Evolutionary conservation across 2,797 vertebrate genomes (phyloP), one percentile per base, ranked within the genome.

Genomic region (Melanotaenia pygmaea): DNA sequence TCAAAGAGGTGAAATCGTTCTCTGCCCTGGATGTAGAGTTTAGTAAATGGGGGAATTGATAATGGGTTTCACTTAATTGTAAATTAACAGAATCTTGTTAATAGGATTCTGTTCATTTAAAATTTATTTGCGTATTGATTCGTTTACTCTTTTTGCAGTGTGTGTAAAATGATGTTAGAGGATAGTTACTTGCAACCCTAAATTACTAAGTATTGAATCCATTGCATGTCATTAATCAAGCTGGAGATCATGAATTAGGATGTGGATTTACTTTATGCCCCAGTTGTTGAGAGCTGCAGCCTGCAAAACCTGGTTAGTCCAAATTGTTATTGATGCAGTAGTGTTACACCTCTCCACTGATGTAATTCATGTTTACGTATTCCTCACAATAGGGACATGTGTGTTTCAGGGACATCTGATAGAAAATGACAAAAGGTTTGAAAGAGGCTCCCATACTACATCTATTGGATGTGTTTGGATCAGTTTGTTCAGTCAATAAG

Each of bases 11-110:
- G 83, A 86, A 85, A 90, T 87, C 76, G 87, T 89, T 89, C 89
- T 83, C 81, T 54, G 68, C 77, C 86, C 79, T 72, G 88, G 87
- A 88, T 82, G 70, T 51, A 67, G 78, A 85, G 72, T 64, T 74
- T 83, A 85, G 85, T 77, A 84, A 81, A 82, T 74, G 73, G 66
- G 86, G 69, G 77, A 76, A 83, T 64, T 82, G 84, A 88, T 92
- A 93, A 92, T 91, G 88, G 74, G 80, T 90, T 89, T 86, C 79
- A n/a, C 76, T 88, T 92, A 93, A 93, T 93, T 93, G 87, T 90
- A 88, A 93, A 92, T 93, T 88, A 93, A 87, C 86, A 80, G 86
- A 89, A 89, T 87, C 89, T 80, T 82, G 88, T 89, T 93, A 93
- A 93, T 91, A 85, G 88, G 88, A 89, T 91, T 91, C 85, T 86